Evolutionary conservation across 2,888 invertebrate genomes (phyloP).

Genomic region (Polymixis lichenea): DNA sequence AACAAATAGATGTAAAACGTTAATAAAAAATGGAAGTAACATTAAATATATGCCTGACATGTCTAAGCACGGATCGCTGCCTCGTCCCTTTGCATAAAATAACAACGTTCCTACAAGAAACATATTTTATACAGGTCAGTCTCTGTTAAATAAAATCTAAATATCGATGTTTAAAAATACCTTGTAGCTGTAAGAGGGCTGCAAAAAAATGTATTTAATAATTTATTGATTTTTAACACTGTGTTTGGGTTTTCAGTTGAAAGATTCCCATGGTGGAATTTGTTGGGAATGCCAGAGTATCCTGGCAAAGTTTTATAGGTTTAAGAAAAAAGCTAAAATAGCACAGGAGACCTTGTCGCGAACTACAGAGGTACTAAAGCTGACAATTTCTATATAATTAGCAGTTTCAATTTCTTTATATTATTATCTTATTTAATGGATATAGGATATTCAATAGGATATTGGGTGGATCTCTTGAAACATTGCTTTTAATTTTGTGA

Average conservation of each 20-base stretch:
- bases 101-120: conserved; percentile 52
- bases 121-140: conserved; percentile 63
- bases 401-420: background rate
- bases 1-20: background rate
- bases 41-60: conserved; percentile 67
- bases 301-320: conserved; percentile 70
- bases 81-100: conserved; percentile 58
- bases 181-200: background rate
- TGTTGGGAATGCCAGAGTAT: conserved; percentile 78
- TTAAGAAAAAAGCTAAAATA: conserved; percentile 67
- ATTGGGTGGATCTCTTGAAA: no score
- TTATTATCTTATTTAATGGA: no score
- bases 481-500: no score
- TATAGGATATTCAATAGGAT: no score
- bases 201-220: no score
- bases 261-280: conserved; percentile 52
- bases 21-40: conserved; percentile 49
- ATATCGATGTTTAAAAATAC: background rate
- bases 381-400: background rate
- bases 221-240: background rate
- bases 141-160: background rate
- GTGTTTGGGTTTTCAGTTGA: conserved; percentile 64
- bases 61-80: conserved; percentile 67
- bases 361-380: conserved; percentile 33
- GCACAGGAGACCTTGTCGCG: conserved; percentile 63